A percentile compares a stretch with the other conserved stretches of the same genome.
These are phyloP conservation scores for Peribatodes rhomboidaria DNA, from an alignment of 2,888 invertebrate species.

Conservation along the genomic window DNA sequence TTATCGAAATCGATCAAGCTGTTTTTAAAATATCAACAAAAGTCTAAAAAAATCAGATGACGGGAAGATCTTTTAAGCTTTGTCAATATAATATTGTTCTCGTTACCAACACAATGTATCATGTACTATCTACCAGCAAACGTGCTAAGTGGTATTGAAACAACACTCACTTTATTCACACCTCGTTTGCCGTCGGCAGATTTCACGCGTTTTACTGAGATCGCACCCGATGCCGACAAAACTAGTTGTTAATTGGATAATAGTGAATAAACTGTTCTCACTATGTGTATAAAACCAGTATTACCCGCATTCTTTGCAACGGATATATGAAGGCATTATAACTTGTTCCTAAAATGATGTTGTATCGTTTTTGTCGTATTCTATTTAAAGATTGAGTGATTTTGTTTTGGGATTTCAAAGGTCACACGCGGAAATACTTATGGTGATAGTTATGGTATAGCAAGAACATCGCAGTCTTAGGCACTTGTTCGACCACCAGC, in stretches of 20 bases:
- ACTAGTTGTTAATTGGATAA: constrained; percentile 62
- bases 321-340: not conserved
- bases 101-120: too few species aligned
- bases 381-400: too few species aligned
- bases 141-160: constrained; percentile 55
- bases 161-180: constrained; percentile 53
- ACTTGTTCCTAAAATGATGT: not conserved
- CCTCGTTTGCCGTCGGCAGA: constrained; percentile 48
- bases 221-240: constrained; percentile 49
- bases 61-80: too few species aligned
- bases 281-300: constrained; percentile 19
- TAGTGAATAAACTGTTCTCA: constrained; percentile 20
- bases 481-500: too few species aligned
- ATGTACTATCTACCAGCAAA: constrained; percentile 25
- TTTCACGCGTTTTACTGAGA: constrained; percentile 60
- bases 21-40: too few species aligned
- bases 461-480: too few species aligned
- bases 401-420: too few species aligned
- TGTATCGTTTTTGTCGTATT: not conserved
- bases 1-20: too few species aligned
- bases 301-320: constrained; percentile 9
- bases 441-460: too few species aligned
- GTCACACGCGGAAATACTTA: too few species aligned
- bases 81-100: too few species aligned
- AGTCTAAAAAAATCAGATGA: too few species aligned